Percentiles rank a stretch among this genome's conserved stretches.
Evolutionary conservation across 23 tunicate genomes (phyloP).

Genomic region (Ciona savignyi): DNA sequence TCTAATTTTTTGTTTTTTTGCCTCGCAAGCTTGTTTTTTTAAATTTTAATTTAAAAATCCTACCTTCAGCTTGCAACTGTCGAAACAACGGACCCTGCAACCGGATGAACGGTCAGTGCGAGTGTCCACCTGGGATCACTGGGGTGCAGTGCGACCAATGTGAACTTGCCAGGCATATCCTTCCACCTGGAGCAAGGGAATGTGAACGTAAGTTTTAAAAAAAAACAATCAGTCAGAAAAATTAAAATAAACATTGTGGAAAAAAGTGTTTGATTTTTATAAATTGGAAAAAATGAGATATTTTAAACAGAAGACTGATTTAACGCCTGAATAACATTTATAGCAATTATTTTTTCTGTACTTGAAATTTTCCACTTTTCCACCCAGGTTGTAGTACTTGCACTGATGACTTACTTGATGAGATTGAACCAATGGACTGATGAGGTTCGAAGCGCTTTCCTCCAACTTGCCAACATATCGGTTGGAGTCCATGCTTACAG

Average conservation of each 20-base stretch:
- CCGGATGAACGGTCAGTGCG: conserved; percentile 69
- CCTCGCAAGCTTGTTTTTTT: too few species aligned
- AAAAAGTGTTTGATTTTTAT: too few species aligned
- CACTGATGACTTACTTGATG: conserved; percentile 69
- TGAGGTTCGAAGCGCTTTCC: neutral
- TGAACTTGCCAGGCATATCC: conserved; percentile 65
- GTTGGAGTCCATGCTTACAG: conserved; percentile 65
- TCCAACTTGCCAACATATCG: conserved; percentile 54
- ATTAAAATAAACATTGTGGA: too few species aligned
- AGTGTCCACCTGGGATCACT: conserved; percentile 96
- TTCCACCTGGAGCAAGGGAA: conserved; percentile 35
- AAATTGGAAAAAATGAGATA: too few species aligned
- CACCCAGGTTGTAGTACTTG: conserved; percentile 76
- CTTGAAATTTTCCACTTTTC: too few species aligned
- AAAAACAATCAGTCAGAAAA: too few species aligned
- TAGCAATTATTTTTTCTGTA: too few species aligned
- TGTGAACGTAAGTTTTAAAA: conserved; percentile 61
- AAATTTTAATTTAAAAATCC: too few species aligned
- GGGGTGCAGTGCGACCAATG: conserved; percentile 94
- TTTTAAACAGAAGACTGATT: too few species aligned
- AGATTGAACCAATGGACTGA: conserved; percentile 35
- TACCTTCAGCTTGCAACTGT: conserved; percentile 75
- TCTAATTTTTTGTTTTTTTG: too few species aligned
- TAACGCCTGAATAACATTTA: too few species aligned
- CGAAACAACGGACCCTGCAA: conserved; percentile 88